A percentile compares a stretch with the other conserved stretches of the same genome.
phyloP scores from a whole-genome alignment of 2,888 invertebrate genomes.

The Epiblema foenella region DNA sequence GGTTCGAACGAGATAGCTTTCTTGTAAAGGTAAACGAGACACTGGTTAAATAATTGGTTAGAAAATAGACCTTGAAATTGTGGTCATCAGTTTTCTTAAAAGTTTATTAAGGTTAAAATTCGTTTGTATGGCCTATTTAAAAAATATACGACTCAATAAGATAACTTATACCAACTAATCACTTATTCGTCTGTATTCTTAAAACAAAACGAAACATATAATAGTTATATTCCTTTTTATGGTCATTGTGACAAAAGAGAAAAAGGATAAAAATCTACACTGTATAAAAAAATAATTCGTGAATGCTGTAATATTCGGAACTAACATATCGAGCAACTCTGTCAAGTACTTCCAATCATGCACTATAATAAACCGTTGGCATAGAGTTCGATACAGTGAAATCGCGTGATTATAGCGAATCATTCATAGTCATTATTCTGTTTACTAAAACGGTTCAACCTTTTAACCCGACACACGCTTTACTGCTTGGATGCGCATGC shows the following conservation, averaged over 20 bases:
- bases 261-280: not conserved
- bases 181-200: too few relatives aligned
- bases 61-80: not conserved
- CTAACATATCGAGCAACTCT: not conserved
- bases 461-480: constrained; percentile 41
- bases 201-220: too few relatives aligned
- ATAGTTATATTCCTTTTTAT: not conserved
- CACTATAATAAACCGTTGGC: constrained; percentile 25
- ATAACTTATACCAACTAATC: not conserved
- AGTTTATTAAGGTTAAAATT: not conserved
- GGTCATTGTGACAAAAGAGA: not conserved
- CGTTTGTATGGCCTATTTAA: not conserved
- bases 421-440: constrained; percentile 38
- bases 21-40: not conserved
- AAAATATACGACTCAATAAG: not conserved
- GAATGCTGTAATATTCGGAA: not conserved
- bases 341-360: not conserved
- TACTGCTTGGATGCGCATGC: constrained; percentile 29
- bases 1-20: constrained; percentile 12
- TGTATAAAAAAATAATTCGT: not conserved
- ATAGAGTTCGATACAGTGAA: constrained; percentile 22
- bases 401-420: constrained; percentile 40
- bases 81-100: not conserved
- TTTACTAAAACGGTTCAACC: constrained; percentile 40
- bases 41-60: not conserved